Percentiles rank a stretch among this genome's conserved stretches.
Evolutionary conservation across 2,888 invertebrate species (phyloP).

Genomic region (Zygaena filipendulae): DNA sequence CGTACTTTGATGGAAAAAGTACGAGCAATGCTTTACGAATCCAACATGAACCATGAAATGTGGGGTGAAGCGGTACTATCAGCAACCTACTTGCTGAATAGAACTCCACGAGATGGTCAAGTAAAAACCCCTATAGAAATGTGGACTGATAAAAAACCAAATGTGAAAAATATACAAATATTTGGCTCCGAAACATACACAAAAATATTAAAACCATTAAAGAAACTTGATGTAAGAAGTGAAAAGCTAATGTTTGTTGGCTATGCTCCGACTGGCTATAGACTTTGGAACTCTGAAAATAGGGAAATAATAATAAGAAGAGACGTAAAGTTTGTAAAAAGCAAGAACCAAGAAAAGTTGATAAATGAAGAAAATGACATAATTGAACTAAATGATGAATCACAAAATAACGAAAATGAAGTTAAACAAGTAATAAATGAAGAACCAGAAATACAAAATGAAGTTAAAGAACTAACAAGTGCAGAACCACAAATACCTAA

Average conservation of each 20-base stretch:
- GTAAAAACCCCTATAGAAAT: constrained; percentile 1
- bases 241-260: not conserved
- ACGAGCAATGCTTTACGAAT: constrained; percentile 9
- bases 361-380: not conserved
- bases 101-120: constrained; percentile 2
- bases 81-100: constrained; percentile 12
- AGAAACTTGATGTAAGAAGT: no score
- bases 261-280: not conserved
- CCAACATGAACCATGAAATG: constrained; percentile 9
- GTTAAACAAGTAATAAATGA: not conserved
- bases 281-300: not conserved
- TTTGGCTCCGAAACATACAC: no score
- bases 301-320: not conserved
- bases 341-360: not conserved
- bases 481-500: not conserved
- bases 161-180: not conserved
- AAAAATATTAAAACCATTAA: no score
- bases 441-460: not conserved
- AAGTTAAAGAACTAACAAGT: not conserved
- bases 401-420: not conserved
- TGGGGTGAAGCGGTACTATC: constrained; percentile 15
- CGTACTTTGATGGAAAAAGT: constrained; percentile 11
- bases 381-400: not conserved
- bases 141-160: not conserved
- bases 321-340: not conserved